Evolutionary conservation across 2,888 invertebrate genomes (phyloP).

Genomic region (Stegophylla sp.): DNA sequence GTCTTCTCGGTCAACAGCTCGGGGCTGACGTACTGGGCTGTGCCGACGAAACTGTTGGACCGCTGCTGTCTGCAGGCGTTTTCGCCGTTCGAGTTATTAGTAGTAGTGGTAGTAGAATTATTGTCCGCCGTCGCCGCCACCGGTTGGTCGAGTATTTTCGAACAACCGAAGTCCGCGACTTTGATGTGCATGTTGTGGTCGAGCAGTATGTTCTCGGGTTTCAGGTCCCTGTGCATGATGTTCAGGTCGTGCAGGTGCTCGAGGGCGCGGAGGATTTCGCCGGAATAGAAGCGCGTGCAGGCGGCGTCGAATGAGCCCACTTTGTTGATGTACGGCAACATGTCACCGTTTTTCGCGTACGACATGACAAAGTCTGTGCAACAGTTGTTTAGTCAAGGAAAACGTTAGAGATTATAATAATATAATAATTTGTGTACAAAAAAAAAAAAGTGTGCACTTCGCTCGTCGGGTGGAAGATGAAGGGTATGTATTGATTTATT

Average conservation of each 20-base stretch:
- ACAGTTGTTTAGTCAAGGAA: conserved; percentile 15
- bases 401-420: not conserved
- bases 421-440: too few species aligned
- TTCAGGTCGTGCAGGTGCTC: conserved; percentile 88
- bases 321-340: conserved; percentile 88
- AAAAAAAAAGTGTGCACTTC: not conserved
- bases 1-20: conserved; percentile 84
- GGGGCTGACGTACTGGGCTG: conserved; percentile 98
- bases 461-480: too few species aligned
- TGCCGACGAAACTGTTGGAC: conserved; percentile 95
- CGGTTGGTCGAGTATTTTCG: conserved; percentile 71
- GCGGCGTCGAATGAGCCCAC: conserved; percentile 87
- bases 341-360: conserved; percentile 93
- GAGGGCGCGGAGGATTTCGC: conserved; percentile 89
- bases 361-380: conserved; percentile 85
- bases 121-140: too few species aligned
- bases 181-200: conserved; percentile 95
- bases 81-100: too few species aligned
- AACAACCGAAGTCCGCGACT: conserved; percentile 97
- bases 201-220: conserved; percentile 96
- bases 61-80: conserved; percentile 67
- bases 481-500: too few species aligned
- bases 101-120: too few species aligned
- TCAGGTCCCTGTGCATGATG: conserved; percentile 94
- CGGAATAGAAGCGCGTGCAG: conserved; percentile 91